Evolutionary conservation across 1,140 invertebrate genomes (phyloP).

Genomic region (Bombyx mori): ASM3026992v2 NC_085111.1:11569501-11570000

Average conservation of each 20-base stretch:
- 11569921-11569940: slow-evolving; percentile 82
- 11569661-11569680: slow-evolving; percentile 55
- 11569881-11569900: slow-evolving; percentile 57
- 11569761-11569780: slow-evolving; percentile 78
- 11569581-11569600: slow-evolving; percentile 60
- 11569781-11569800: slow-evolving; percentile 79
- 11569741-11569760: slow-evolving; percentile 80
- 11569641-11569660: slow-evolving; percentile 28
- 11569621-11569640: slow-evolving; percentile 56
- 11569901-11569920: slow-evolving; percentile 75
- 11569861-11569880: slow-evolving; percentile 57
- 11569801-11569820: slow-evolving; percentile 72
- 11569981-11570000: slow-evolving; percentile 68
- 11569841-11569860: slow-evolving; percentile 42
- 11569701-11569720: slow-evolving; percentile 65
- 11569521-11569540: slow-evolving; percentile 66
- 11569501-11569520: slow-evolving; percentile 46
- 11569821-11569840: slow-evolving; percentile 35
- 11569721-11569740: slow-evolving; percentile 76
- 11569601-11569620: slow-evolving; percentile 71
- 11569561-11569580: slow-evolving; percentile 61
- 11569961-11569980: slow-evolving; percentile 76
- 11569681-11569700: slow-evolving; percentile 64
- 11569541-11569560: slow-evolving; percentile 66
- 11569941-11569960: slow-evolving; percentile 81